These are phyloP conservation scores for Todiramphus chloris DNA, from an alignment of 2,113 vertebrate species.

Conservation along the genomic window DNA sequence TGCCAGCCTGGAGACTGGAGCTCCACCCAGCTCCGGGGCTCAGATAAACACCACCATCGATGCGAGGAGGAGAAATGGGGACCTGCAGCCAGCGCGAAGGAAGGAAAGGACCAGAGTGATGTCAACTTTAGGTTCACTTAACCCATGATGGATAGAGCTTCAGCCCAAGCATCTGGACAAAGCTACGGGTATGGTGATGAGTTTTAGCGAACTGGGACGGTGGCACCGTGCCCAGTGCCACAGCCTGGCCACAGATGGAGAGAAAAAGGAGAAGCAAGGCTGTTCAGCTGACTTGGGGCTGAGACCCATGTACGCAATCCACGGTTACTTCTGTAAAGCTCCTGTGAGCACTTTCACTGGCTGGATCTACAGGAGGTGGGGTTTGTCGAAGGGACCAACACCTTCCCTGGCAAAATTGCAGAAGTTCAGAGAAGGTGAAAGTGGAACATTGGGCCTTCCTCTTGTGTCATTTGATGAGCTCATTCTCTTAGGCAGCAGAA, in stretches of 20 bases:
- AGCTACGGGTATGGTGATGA: rapidly evolving
- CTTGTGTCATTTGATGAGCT: not conserved
- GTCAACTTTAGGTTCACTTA: not conserved
- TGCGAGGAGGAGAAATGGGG: not conserved
- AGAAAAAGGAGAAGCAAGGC: not conserved
- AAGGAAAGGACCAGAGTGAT: not conserved
- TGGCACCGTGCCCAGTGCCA: not conserved
- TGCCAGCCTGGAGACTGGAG: not conserved
- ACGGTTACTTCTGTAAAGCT: not conserved
- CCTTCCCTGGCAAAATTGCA: not conserved
- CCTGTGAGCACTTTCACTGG: not conserved
- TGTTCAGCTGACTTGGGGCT: not conserved
- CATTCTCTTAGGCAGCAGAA: not conserved
- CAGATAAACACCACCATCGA: not conserved
- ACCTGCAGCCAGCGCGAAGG: not conserved
- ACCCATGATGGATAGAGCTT: not conserved
- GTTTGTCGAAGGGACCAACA: not conserved
- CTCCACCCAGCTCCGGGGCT: not conserved
- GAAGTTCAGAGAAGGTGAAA: not conserved
- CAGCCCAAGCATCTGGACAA: not conserved
- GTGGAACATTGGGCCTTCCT: not conserved
- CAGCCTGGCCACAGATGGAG: too few relatives aligned
- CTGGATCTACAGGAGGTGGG: not conserved
- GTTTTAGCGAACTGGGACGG: not conserved
- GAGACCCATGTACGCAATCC: not conserved